Base-by-base conservation (phyloP, 1,140 invertebrate species). In the Brachionus plicatilis region DNA sequence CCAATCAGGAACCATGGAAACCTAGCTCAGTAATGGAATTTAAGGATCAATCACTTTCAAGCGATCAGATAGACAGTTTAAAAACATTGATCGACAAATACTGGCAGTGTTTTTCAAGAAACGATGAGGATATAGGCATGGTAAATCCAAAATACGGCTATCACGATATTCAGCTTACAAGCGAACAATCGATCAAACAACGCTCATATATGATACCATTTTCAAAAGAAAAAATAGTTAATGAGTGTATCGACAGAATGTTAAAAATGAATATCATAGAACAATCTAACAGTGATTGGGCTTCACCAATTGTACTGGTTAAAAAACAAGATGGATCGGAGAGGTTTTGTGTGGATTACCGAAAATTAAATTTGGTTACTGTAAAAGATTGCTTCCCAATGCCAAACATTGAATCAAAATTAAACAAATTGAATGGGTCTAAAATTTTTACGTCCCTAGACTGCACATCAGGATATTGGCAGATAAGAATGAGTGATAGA, bases 401-500 rank as follows among this genome's bases (percentile, higher is more conserved):
- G 8, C 82, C 82, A 50, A 27, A 37, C n/a, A 83, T 83, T 9
- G 82, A 83, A 72, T n/a, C 37, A n/a, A 83, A 8, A 20, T 14
- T 83, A 5, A 29, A 45, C 11, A 65, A 66, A 70, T n/a, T 83
- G 6, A 68, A 68, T 29, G 29, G 60, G 14, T 24, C 37, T 11
- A 83, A 66, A n/a, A 43, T 47, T 24, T 88, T 88, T 70, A 87
- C 79, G 14, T 86, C 86, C 8, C 50, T 90, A 4, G 89, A 90
- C 83, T 43, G 89, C 24, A 87, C 83, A 60, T 86, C 86, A 65
- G 89, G 88, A 3, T 90, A 87, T 85, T 87, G 87, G 76, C 88
- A 90, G 70, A 85, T 90, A 1, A 24, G 60, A 8, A 84, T 90
- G 0, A 45, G 85, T 29, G 85, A 87, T 45, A 29, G 84, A 43